Conservation (phyloP, 2,113 vertebrate genomes). For the Oryzias melastigma region DNA sequence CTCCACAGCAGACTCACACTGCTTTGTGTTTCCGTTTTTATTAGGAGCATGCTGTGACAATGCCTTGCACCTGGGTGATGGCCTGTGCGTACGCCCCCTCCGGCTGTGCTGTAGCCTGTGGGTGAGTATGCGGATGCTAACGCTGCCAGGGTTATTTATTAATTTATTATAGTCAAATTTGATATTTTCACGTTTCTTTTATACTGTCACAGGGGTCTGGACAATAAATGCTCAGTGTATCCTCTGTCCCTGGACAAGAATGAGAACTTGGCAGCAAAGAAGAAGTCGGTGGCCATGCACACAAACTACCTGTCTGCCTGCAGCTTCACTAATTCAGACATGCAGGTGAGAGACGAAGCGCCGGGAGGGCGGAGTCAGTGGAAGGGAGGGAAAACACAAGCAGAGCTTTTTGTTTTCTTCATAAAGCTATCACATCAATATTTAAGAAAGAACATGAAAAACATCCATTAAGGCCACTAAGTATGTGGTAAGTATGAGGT, state of each 20-base stretch:
- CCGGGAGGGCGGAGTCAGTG: not conserved
- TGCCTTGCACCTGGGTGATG: conserved; percentile 99
- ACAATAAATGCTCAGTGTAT: conserved; percentile 99
- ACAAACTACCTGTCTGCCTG: conserved; percentile 98
- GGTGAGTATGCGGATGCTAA: conserved; percentile 78
- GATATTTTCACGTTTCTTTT: not conserved
- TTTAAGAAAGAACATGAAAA: too few species aligned
- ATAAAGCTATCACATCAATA: too few species aligned
- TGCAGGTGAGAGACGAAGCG: conserved; percentile 84
- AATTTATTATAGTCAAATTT: not conserved
- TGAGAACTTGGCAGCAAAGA: conserved; percentile 97
- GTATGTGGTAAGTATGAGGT: too few species aligned
- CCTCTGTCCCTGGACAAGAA: conserved; percentile 99
- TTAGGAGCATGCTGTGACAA: conserved; percentile 96
- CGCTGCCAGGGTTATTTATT: not conserved
- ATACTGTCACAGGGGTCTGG: conserved; percentile 81
- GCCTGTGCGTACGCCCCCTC: conserved; percentile 95
- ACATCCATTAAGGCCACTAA: too few species aligned
- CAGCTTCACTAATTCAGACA: conserved; percentile 99
- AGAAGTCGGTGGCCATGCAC: conserved; percentile 99
- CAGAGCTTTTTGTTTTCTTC: too few species aligned
- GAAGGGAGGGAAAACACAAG: not conserved
- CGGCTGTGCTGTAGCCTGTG: conserved; percentile 96
- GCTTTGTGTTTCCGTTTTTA: conserved; percentile 31
- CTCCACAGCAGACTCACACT: conserved; percentile 1